Base-by-base conservation (phyloP, 1,140 invertebrate genomes). In the Hylaeus anthracinus region DNA sequence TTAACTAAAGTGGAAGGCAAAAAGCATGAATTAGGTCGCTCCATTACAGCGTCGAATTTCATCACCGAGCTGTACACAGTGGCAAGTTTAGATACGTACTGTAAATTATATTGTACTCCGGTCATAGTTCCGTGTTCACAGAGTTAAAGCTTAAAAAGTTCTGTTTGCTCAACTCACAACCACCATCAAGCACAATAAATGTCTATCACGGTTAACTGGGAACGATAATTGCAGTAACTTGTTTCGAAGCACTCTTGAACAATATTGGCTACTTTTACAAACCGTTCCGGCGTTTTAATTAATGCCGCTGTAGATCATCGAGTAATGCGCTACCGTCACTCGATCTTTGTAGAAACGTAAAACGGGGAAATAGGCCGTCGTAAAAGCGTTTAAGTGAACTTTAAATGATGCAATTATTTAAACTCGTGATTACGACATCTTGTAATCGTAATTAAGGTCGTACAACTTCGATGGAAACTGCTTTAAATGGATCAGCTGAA, bases 21-120 rank as follows among this genome's bases (percentile, higher is more conserved):
- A 63, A 63, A 43, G 58, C 76, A 39, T 45, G 69, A 79, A 79
- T 61, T 53, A 26, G 76, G 76, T 9, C 76, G 39, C n/a, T 72
- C 56, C 58, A 64, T 64, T 64, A 56, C 12, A 41, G 14, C 5
- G n/a, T 8, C 26, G 58, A 14, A 64, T 64, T 78, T 58, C 69
- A 78, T 72, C 48, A 26, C 10, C 12, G 14, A 37, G 4, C 8
- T 26, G n/a, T n/a, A 45, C 56, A 1, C 0, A 61, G 12, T 61
- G 51, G 70, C 53, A 63, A 55, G n/a, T 65, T 64, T 55, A 72
- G 41, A 37, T 39, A 15, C 39, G 76, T 53, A 72, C 51, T 43
- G 60, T 4, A 72, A 64, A 65, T 79, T 72, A 63, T 69, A 70
- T 71, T 10, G 37, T 39, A 55, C 2, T 8, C 5, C 5, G 74